Conservation (phyloP, 2,888 invertebrate species). For the Macrosiphum euphorbiae region DNA sequence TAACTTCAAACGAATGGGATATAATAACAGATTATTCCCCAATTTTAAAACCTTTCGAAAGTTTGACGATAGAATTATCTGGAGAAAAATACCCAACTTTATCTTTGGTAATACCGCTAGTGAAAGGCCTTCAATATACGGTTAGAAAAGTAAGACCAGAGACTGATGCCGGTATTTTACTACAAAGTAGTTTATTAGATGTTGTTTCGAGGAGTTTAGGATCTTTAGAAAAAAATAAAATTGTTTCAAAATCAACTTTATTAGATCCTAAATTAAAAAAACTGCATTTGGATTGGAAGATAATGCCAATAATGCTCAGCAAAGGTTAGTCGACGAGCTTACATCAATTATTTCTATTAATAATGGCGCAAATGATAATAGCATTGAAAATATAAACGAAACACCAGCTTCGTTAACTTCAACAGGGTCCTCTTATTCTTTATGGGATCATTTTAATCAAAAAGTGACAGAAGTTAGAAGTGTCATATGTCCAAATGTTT, state of each 20-base stretch:
- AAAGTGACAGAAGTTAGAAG: not conserved
- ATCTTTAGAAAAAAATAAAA: conserved; percentile 58
- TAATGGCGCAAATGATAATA: not conserved
- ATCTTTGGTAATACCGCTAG: conserved; percentile 68
- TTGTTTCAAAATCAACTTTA: conserved; percentile 63
- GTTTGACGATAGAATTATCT: conserved; percentile 67
- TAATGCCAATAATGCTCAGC: conserved; percentile 61
- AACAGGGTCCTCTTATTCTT: not conserved
- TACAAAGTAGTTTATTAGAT: conserved; percentile 26
- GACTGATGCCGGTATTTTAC: conserved; percentile 23
- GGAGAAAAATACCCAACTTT: conserved; percentile 68
- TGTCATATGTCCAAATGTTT: not conserved
- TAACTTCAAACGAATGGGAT: not conserved
- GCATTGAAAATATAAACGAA: not conserved
- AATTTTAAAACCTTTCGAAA: conserved; percentile 66
- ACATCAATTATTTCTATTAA: not conserved
- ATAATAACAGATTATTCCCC: not conserved
- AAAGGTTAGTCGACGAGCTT: not conserved
- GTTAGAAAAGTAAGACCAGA: conserved; percentile 49
- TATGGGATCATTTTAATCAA: not conserved
- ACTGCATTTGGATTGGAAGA: conserved; percentile 49
- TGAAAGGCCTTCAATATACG: conserved; percentile 67
- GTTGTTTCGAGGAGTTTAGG: conserved; percentile 53
- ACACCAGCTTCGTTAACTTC: not conserved
- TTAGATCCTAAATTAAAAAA: conserved; percentile 65